Percentiles rank a stretch among this genome's conserved stretches.
These are phyloP conservation scores for Dolomedes plantarius DNA, from an alignment of 2,888 invertebrate genomes.

Conservation along the genomic window DNA sequence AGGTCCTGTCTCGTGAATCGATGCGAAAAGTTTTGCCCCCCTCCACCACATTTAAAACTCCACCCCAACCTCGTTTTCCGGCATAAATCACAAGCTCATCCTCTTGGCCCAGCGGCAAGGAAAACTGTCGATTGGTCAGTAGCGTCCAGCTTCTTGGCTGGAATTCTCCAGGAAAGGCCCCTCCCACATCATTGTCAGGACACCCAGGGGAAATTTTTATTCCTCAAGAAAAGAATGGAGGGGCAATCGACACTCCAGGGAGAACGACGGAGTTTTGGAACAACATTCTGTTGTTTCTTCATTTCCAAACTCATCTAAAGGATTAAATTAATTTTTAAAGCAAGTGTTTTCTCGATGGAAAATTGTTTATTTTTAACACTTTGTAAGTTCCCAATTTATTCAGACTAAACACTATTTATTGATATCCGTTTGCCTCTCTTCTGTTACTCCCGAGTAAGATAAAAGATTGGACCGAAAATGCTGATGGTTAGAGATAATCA, in stretches of 20 bases:
- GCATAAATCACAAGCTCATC: conserved; percentile 63
- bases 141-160: conserved; percentile 60
- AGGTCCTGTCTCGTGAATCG: conserved; percentile 56
- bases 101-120: conserved; percentile 54
- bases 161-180: conserved; percentile 43
- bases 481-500: neutral
- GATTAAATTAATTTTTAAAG: neutral
- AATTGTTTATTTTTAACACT: neutral
- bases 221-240: neutral
- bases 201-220: conserved; percentile 26
- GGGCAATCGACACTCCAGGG: too few relatives aligned
- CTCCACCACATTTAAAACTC: conserved; percentile 45
- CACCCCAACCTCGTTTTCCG: conserved; percentile 51
- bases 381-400: neutral
- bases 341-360: neutral
- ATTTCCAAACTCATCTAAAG: neutral
- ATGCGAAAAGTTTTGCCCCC: conserved; percentile 63
- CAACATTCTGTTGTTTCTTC: neutral
- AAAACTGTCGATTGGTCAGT: conserved; percentile 69
- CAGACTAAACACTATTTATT: neutral
- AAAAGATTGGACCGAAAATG: conserved; percentile 2
- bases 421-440: neutral
- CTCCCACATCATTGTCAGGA: conserved; percentile 34
- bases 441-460: neutral
- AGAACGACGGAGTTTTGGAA: neutral